phyloP scores from a whole-genome alignment of 2,888 invertebrate genomes.

The Pomacea canaliculata region DNA sequence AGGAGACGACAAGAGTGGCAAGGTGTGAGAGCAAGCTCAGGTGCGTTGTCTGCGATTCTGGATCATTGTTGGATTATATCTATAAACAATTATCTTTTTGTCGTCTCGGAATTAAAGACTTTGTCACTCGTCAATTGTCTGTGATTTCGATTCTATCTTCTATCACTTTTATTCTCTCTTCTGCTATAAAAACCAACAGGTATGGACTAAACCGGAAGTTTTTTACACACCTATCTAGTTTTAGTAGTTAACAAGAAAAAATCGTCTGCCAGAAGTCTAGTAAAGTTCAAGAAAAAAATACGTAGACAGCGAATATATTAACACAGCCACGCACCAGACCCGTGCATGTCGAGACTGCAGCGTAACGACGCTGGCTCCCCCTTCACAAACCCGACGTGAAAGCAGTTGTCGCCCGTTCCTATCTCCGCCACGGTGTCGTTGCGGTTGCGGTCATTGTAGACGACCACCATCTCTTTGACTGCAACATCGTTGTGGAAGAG shows the following conservation, averaged over 20 bases:
- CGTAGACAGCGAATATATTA: no score
- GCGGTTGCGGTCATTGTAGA: conserved; percentile 15
- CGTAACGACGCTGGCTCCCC: conserved; percentile 34
- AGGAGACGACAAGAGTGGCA: neutral
- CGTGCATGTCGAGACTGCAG: conserved; percentile 40
- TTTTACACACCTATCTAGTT: no score
- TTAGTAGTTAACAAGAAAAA: no score
- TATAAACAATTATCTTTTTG: no score
- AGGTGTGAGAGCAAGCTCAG: neutral
- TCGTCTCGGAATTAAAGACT: no score
- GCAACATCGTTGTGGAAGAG: conserved; percentile 35
- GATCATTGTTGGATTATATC: neutral
- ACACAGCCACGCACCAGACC: conserved; percentile 37
- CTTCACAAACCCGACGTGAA: conserved; percentile 73
- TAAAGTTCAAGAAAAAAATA: no score
- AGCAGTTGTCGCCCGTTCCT: conserved; percentile 66
- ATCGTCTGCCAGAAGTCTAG: no score
- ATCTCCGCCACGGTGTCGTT: conserved; percentile 42
- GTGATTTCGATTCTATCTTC: no score
- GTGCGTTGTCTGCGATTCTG: neutral
- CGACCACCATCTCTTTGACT: conserved; percentile 4
- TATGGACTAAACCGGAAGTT: no score
- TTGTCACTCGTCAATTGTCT: no score
- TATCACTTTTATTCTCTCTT: no score
- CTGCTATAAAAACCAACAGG: no score